Base-by-base conservation (phyloP, 2,113 vertebrate species). In the Tinamus guttatus region DNA sequence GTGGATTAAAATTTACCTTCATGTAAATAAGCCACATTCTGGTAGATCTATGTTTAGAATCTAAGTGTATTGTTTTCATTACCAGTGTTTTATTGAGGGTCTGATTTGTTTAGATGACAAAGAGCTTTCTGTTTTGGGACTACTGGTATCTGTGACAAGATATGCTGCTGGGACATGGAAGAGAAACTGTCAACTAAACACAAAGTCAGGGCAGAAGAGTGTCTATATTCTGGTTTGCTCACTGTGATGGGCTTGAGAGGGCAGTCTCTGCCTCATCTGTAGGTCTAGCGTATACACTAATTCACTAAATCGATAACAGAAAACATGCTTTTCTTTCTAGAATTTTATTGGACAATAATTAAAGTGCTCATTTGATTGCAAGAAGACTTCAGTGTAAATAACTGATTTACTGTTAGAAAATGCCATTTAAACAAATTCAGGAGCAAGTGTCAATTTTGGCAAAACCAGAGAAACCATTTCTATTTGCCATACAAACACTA, bases 1-100 rank as follows among this genome's bases (percentile, higher is more conserved):
- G 58, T 76, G 70, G 36, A 96, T 95, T 96, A 93, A 97, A 95
- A 94, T 93, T 95, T 74, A 94, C 92, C 77, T 96, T 81, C 90
- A 71, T 65, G 34, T 79, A 89, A 87, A 86, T 87, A 92, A 90
- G 24, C 28, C 43, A 89, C 25, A 84, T 81, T 47, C 34, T 91
- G 20, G 30, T 52, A 92, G 52, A 92, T 52, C 32, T 68, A 47
- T 11, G 38, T 59, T 92, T 85, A 88, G 36, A 63, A 83, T 84
- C 41, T 47, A 45, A 70, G 14, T 45, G 15, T 83, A 36, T 86
- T 71, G 21, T 10, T 28, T 64, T 65, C 58, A 11, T 68, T n/a
- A 71, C 41, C 14, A 45, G 20, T 52, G 30, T 7, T 87, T 87
- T 95, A 69, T 47, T 73, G 59, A 49, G 81, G 13, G 13, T 34